Conservation (phyloP, 2,888 invertebrate species). For the Eretmocerus hayati region DNA sequence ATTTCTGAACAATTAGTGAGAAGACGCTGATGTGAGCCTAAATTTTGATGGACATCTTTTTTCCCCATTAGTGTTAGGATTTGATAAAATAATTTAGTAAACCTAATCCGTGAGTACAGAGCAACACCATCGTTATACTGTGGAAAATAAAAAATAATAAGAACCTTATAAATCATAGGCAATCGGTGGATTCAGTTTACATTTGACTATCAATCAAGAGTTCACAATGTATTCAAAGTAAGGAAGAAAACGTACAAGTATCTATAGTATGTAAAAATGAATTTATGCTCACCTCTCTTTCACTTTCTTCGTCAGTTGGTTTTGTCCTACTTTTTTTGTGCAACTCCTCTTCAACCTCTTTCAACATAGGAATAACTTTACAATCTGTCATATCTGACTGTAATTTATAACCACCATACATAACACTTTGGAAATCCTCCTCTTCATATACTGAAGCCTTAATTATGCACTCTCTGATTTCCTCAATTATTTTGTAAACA, state of each 20-base stretch:
- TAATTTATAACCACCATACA: conserved; percentile 83
- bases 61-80: conserved; percentile 65
- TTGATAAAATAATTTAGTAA: conserved; percentile 80
- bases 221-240: neutral
- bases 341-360: conserved; percentile 87
- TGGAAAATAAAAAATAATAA: conserved; percentile 23
- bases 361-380: conserved; percentile 71
- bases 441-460: conserved; percentile 87
- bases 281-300: conserved; percentile 42
- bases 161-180: neutral
- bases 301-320: conserved; percentile 47
- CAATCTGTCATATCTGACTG: conserved; percentile 76
- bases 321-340: conserved; percentile 61
- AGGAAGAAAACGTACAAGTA: neutral
- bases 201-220: too few relatives aligned
- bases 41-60: conserved; percentile 56
- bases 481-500: conserved; percentile 81
- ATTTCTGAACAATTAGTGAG: conserved; percentile 75
- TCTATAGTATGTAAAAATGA: neutral
- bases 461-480: conserved; percentile 81
- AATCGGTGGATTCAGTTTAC: too few relatives aligned
- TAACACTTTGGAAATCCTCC: conserved; percentile 93
- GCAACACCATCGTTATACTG: conserved; percentile 58
- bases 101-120: conserved; percentile 74
- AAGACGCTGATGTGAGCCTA: conserved; percentile 74